Evolutionary conservation across 2,888 invertebrate species (phyloP), one percentile per base, ranked within the genome.

Genomic region (Eilema griseolum): DNA sequence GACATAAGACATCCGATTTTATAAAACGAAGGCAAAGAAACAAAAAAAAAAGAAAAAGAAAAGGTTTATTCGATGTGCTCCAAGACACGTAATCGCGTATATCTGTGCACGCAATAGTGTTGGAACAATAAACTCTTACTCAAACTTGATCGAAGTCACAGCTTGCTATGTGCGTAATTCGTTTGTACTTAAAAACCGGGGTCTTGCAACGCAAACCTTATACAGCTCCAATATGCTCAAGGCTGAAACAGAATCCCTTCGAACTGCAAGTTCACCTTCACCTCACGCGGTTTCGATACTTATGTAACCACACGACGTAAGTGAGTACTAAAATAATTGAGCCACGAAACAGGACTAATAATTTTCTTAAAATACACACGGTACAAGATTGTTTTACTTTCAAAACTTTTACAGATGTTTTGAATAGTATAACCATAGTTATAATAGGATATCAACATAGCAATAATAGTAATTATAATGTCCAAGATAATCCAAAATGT

Each of bases 221-320:
- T 23, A 56, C n/a, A 23, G 24, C 14, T 7, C 23, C 52, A 64
- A 56, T 64, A 14, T 28, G n/a, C 46, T 64, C n/a, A 64, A 46
- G 69, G 69, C 60, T 65, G 57, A 41, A 31, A 69, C 23, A 7
- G 8, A 60, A 52, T 60, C 59, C 60, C 59, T 31, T 46, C 24
- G 46, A 20, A 23, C 3, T 26, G 33, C 31, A 8, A 23, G 69
- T 33, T 69, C 20, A 20, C 69, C 69, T 69, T 69, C 60, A 69
- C 65, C 64, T 64, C 46, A 23, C 46, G 23, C n/a, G 57, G 24
- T 31, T n/a, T 4, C 28, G 11, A 52, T 28, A 64, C 46, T n/a
- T 23, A 23, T 28, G 14, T 65, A 31, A n/a, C 12, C 14, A 64
- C 52, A 52, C 12, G 31, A n/a, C 12, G 28, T 28, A 28, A 28